These are phyloP conservation scores for Yponomeuta sedellus DNA, from an alignment of 2,888 invertebrate species.

Conservation along the genomic window DNA sequence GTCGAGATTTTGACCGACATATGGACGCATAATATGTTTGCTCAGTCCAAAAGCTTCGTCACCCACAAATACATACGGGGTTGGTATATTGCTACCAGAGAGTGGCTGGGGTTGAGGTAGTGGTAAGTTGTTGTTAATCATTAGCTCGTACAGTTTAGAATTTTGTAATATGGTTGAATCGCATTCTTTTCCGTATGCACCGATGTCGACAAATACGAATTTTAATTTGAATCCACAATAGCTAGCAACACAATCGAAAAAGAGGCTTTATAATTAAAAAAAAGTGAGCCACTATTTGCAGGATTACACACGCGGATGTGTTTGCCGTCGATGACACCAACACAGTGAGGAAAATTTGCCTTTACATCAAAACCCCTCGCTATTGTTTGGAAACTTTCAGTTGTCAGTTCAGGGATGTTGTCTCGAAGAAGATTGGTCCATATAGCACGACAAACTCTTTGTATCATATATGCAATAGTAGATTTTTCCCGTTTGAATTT, in stretches of 20 bases:
- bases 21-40: no score
- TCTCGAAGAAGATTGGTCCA: slow-evolving; percentile 13
- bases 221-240: slow-evolving; percentile 9
- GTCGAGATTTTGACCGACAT: slow-evolving; percentile 10
- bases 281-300: slow-evolving; percentile 10
- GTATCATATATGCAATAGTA: slow-evolving; percentile 21
- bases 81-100: no score
- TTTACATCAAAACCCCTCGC: slow-evolving; percentile 16
- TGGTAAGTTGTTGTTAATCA: no score
- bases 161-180: no score
- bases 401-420: slow-evolving; percentile 12
- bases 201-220: no score
- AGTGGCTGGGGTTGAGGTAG: no score
- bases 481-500: slow-evolving; percentile 22
- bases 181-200: no score
- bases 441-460: slow-evolving; percentile 20
- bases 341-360: slow-evolving; percentile 18
- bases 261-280: slow-evolving; percentile 16
- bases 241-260: slow-evolving; percentile 17
- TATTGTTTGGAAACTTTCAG: slow-evolving; percentile 17
- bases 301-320: no score
- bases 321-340: no score
- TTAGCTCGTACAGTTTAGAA: no score
- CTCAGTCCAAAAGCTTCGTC: no score
- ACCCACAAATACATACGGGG: no score